Evolutionary conservation across 2,797 vertebrate species (phyloP).

Genomic region (Zenarchopterus dispar): DNA sequence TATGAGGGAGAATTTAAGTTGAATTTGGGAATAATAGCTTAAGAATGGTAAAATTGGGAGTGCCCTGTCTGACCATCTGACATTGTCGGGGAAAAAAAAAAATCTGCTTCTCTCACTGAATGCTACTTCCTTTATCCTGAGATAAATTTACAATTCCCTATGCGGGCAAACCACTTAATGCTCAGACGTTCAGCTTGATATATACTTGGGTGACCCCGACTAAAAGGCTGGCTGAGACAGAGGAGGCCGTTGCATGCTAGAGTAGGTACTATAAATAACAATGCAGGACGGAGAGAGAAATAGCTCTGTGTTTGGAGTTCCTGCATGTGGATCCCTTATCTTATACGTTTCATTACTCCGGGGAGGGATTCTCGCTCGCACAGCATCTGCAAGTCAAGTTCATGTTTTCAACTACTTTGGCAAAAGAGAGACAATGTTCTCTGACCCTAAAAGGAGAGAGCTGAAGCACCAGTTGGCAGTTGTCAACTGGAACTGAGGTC

Average conservation of each 20-base stretch:
- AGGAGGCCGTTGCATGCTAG: conserved; percentile 24
- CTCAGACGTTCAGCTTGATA: conserved; percentile 48
- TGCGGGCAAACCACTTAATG: conserved; percentile 58
- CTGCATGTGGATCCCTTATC: conserved; percentile 22
- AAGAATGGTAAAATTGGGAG: conserved; percentile 17
- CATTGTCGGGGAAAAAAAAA: conserved; percentile 39
- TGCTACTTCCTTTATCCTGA: conserved; percentile 49
- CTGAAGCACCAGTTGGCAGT: conserved; percentile 57
- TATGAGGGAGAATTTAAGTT: neutral
- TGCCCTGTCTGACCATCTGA: conserved; percentile 7
- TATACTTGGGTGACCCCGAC: conserved; percentile 40
- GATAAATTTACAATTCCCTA: conserved; percentile 40
- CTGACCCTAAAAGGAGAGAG: conserved; percentile 64
- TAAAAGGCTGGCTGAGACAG: conserved; percentile 7
- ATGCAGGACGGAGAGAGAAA: conserved; percentile 19
- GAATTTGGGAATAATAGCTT: conserved; percentile 12
- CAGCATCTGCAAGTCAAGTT: conserved; percentile 32
- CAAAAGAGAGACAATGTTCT: conserved; percentile 18
- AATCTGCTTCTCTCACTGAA: conserved; percentile 25
- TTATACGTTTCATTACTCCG: conserved; percentile 4
- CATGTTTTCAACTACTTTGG: conserved; percentile 28
- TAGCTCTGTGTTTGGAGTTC: neutral
- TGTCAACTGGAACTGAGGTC: conserved; percentile 59
- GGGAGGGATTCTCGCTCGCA: conserved; percentile 37
- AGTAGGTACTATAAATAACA: conserved; percentile 42